Evolutionary conservation across 2,888 invertebrate species (phyloP).

Genomic region (Panopea generosa): DNA sequence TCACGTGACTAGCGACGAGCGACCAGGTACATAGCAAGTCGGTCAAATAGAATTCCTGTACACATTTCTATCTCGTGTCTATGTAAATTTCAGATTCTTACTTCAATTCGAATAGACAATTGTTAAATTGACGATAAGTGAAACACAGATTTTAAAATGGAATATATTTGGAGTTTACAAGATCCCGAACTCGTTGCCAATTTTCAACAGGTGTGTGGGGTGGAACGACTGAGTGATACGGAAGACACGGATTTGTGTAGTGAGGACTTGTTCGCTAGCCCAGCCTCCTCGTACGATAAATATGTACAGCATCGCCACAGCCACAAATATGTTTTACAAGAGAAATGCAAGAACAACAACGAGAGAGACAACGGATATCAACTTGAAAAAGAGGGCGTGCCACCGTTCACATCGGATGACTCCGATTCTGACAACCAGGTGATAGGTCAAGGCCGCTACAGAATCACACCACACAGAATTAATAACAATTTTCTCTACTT

Average conservation of each 20-base stretch:
- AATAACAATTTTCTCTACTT: slow-evolving; percentile 66
- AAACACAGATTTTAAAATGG: no score
- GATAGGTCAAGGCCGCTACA: slow-evolving; percentile 30
- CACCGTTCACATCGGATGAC: slow-evolving; percentile 57
- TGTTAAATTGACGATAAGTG: no score
- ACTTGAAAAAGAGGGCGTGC: slow-evolving; percentile 53
- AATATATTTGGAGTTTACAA: slow-evolving; percentile 40
- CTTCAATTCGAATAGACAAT: no score
- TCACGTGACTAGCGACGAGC: no score
- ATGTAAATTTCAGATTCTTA: no score
- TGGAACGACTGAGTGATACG: slow-evolving; percentile 45
- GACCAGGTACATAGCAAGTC: no score
- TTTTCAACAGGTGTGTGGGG: slow-evolving; percentile 67
- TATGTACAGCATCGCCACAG: slow-evolving; percentile 52
- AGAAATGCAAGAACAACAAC: slow-evolving; percentile 22
- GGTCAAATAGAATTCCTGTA: no score
- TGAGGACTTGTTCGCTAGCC: not conserved
- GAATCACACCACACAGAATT: slow-evolving; percentile 58
- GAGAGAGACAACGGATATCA: slow-evolving; percentile 11
- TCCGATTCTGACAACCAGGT: slow-evolving; percentile 41
- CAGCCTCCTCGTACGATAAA: slow-evolving; percentile 12
- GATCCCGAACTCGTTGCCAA: slow-evolving; percentile 51
- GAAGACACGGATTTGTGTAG: not conserved
- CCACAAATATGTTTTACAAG: slow-evolving; percentile 44
- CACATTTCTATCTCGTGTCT: no score